phyloP scores from a whole-genome alignment of 2,113 vertebrate species.

The Ascaphus truei region DNA sequence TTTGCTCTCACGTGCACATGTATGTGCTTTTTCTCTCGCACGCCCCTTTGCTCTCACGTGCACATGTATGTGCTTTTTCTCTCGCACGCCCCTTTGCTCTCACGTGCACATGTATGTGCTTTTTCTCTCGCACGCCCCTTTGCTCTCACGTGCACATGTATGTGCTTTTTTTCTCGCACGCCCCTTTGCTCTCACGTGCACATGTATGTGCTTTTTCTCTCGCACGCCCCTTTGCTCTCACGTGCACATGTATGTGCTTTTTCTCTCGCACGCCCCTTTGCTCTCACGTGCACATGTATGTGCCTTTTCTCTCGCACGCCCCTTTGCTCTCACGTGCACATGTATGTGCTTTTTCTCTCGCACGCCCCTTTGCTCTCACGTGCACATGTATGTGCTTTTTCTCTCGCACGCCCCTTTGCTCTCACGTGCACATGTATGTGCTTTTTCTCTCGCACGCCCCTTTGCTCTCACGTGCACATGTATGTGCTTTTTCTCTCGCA shows the following conservation, averaged over 20 bases:
- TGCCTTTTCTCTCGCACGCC: background rate
- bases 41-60: background rate
- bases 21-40: no score
- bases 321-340: background rate
- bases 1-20: background rate
- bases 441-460: background rate
- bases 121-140: background rate
- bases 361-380: background rate
- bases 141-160: no score
- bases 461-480: background rate
- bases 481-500: background rate
- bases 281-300: no score
- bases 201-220: background rate
- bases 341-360: background rate
- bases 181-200: background rate
- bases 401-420: fast-evolving
- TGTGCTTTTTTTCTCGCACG: background rate
- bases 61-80: background rate
- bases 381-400: background rate
- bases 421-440: no score
- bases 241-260: background rate
- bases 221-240: background rate
- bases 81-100: background rate
- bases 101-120: background rate
- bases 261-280: background rate